Evolutionary conservation across 2,797 vertebrate genomes (phyloP).

Genomic region (Pampus argenteus): DNA sequence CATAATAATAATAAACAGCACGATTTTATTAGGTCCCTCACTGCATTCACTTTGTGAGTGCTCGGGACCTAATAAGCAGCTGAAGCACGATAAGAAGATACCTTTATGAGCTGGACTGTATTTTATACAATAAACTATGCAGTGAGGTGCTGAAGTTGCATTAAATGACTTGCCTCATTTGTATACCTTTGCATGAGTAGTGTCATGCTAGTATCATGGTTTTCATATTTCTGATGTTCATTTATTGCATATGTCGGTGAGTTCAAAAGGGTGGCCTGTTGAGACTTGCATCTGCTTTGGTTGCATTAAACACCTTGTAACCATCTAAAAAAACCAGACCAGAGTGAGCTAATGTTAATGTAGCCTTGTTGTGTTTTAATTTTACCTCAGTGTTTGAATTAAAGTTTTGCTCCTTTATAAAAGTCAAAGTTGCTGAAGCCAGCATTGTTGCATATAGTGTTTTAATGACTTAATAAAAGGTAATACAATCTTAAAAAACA

Average conservation of each 20-base stretch:
- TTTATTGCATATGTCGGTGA: neutral
- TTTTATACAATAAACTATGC: neutral
- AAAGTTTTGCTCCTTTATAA: neutral
- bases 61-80: too few relatives aligned
- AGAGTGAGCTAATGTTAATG: neutral
- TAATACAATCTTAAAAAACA: neutral
- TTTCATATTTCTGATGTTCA: neutral
- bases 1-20: too few relatives aligned
- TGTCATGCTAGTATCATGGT: neutral
- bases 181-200: slow-evolving; percentile 10
- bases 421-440: neutral
- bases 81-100: neutral
- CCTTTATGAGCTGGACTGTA: neutral
- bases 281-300: neutral
- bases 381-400: slow-evolving; percentile 2
- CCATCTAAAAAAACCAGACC: neutral
- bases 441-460: neutral
- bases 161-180: slow-evolving; percentile 6
- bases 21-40: too few relatives aligned
- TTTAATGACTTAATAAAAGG: neutral
- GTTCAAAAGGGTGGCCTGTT: neutral
- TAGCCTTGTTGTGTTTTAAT: neutral
- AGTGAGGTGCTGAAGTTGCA: neutral
- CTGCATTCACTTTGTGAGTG: too few relatives aligned
- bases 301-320: too few relatives aligned